Percentiles rank a stretch among this genome's conserved stretches.
Evolutionary conservation across 2,113 vertebrate species (phyloP).

Genomic region (Embiotoca jacksoni): DNA sequence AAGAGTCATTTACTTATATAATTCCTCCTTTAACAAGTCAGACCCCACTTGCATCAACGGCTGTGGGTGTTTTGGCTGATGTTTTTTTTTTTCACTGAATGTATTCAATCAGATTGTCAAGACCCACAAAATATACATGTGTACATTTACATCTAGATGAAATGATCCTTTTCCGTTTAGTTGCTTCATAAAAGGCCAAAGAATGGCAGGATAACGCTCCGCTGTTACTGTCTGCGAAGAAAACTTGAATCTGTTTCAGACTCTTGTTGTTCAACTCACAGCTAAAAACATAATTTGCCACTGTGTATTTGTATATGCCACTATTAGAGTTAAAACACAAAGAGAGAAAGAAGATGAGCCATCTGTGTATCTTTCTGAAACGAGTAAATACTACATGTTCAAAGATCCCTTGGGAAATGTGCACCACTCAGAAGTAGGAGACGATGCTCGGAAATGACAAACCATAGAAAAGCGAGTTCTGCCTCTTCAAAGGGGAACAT

Average conservation of each 20-base stretch:
- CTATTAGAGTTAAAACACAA: slow-evolving; percentile 15
- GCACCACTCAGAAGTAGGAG: slow-evolving; percentile 21
- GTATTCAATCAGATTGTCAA: not conserved
- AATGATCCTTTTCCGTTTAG: not conserved
- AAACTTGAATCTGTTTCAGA: not conserved
- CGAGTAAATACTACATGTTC: slow-evolving; percentile 32
- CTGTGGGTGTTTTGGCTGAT: not conserved
- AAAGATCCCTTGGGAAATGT: slow-evolving; percentile 34
- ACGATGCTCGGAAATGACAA: slow-evolving; percentile 21
- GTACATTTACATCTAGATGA: too few relatives aligned
- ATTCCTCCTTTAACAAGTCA: not conserved
- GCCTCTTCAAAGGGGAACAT: slow-evolving; percentile 26
- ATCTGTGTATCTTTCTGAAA: slow-evolving; percentile 27
- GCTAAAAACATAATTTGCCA: slow-evolving; percentile 15
- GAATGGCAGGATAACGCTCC: too few relatives aligned
- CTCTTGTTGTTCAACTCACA: not conserved
- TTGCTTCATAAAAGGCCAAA: not conserved
- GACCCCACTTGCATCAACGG: not conserved
- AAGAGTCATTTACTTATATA: too few relatives aligned
- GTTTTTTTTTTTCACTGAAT: not conserved
- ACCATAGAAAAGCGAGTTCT: slow-evolving; percentile 10
- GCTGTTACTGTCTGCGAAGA: not conserved
- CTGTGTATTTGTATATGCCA: slow-evolving; percentile 3
- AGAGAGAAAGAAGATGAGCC: slow-evolving; percentile 15
- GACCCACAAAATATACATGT: too few relatives aligned